A percentile compares a stretch with the other conserved stretches of the same genome.
Evolutionary conservation across 2,113 vertebrate species (phyloP).

Genomic region (Pungitius pungitius): DNA sequence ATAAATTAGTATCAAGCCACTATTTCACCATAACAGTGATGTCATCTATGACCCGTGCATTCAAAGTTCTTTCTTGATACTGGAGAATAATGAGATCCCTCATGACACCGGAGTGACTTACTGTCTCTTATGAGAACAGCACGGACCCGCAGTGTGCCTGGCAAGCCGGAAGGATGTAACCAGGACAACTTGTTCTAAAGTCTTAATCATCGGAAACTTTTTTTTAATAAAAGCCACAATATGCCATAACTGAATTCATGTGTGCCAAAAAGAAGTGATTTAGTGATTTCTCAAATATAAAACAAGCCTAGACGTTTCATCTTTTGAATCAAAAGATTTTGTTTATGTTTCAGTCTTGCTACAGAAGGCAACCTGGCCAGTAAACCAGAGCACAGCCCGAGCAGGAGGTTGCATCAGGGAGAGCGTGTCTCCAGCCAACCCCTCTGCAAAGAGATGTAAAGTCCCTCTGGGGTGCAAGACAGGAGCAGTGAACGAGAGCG

Average conservation of each 20-base stretch:
- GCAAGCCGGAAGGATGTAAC: background rate
- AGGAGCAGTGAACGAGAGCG: background rate
- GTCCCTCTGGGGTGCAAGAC: background rate
- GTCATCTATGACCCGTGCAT: background rate
- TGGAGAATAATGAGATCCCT: constrained; percentile 63
- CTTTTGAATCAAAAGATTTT: constrained; percentile 18
- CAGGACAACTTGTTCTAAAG: constrained; percentile 6
- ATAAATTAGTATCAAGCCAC: background rate
- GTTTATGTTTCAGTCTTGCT: constrained; percentile 5
- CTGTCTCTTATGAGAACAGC: constrained; percentile 36
- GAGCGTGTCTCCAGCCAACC: constrained; percentile 4
- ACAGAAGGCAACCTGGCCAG: constrained; percentile 15
- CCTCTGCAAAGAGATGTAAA: background rate
- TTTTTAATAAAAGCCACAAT: background rate
- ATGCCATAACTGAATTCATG: background rate
- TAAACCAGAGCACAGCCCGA: constrained; percentile 43
- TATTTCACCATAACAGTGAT: constrained; percentile 15
- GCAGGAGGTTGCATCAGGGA: constrained; percentile 42
- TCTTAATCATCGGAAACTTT: constrained; percentile 21
- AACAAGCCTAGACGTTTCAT: too few relatives aligned
- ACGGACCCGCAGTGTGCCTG: constrained; percentile 10
- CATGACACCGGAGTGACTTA: constrained; percentile 38
- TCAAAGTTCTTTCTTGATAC: constrained; percentile 29
- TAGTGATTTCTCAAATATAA: background rate
- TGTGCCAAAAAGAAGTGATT: background rate